Percentiles rank a stretch among this genome's conserved stretches.
Conservation (phyloP, 2,113 vertebrate species). For the Stigmatopora argus region DNA sequence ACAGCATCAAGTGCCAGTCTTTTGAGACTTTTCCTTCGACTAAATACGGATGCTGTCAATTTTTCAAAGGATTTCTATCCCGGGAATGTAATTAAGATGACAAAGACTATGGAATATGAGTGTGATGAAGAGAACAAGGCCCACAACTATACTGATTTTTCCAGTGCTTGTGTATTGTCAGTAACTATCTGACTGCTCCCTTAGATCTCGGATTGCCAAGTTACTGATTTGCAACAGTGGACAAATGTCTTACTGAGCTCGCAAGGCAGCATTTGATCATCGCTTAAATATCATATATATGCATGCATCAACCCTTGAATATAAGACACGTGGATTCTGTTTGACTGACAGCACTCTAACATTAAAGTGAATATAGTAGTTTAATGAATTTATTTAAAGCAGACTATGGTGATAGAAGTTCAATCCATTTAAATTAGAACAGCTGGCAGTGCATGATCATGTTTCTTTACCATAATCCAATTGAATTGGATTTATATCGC, state of each 20-base stretch:
- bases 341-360: slow-evolving; percentile 18
- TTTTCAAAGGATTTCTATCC: slow-evolving; percentile 72
- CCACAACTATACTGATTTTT: slow-evolving; percentile 22
- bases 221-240: slow-evolving; percentile 12
- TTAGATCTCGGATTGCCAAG: slow-evolving; percentile 3
- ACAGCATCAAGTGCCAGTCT: slow-evolving; percentile 47
- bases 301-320: slow-evolving; percentile 29
- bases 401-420: not conserved
- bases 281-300: slow-evolving; percentile 15
- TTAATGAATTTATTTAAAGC: not conserved
- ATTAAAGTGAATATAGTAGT: not conserved
- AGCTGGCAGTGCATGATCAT: too few relatives aligned
- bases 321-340: slow-evolving; percentile 18
- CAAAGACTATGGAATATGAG: slow-evolving; percentile 33
- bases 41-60: slow-evolving; percentile 73
- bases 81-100: slow-evolving; percentile 50
- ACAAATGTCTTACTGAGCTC: slow-evolving; percentile 19
- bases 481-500: too few relatives aligned
- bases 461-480: too few relatives aligned
- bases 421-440: too few relatives aligned
- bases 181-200: not conserved
- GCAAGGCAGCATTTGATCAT: slow-evolving; percentile 11
- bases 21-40: slow-evolving; percentile 63
- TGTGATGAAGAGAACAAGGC: slow-evolving; percentile 35
- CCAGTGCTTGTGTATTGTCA: slow-evolving; percentile 21